Evolutionary conservation across 2,888 invertebrate species (phyloP), one percentile per base, ranked within the genome.

Genomic region (Agrotis puta): DNA sequence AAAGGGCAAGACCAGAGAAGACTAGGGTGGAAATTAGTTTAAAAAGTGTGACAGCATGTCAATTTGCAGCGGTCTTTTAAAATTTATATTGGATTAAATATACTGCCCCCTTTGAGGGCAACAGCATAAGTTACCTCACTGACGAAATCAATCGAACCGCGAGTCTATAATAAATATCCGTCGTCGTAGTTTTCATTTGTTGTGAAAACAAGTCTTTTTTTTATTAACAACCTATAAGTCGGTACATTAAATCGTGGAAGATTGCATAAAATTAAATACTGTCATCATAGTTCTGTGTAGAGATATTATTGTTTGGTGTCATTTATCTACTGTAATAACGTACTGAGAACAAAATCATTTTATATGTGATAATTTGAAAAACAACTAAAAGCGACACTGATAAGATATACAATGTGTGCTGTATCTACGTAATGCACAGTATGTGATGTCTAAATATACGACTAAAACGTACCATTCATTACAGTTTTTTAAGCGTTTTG

Each of bases 381-480:
- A 80, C 68, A 81, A 80, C 82, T 83, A 82, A 83, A 87, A 87
- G 88, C 88, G 76, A 81, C 80, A 85, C 80, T 78, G 85, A 85
- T 85, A 84, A 83, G 67, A 82, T 77, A 81, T 76, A 71, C 51
- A 77, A 64, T 76, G 73, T 82, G 80, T 87, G 87, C 87, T 84
- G 82, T 78, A 70, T 76, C 88, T 91, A 92, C 88, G 61, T 70
- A 85, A 80, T 84, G 86, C 86, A 85, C 86, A 79, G 82, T 86
- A 83, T 85, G 84, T 88, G 88, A 87, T 76, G 78, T 77, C 87
- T 91, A 91, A 82, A 88, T 81, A 85, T 86, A 87, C 86, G 76
- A 82, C 87, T 86, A 88, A 68, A 84, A 93, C 93, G 87, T 93
- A 93, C 93, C 93, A 88, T 88, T 66, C 77, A 74, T 81, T 85